Base-by-base conservation (phyloP, 2,888 invertebrate species). In the Glomeris marginata region DNA sequence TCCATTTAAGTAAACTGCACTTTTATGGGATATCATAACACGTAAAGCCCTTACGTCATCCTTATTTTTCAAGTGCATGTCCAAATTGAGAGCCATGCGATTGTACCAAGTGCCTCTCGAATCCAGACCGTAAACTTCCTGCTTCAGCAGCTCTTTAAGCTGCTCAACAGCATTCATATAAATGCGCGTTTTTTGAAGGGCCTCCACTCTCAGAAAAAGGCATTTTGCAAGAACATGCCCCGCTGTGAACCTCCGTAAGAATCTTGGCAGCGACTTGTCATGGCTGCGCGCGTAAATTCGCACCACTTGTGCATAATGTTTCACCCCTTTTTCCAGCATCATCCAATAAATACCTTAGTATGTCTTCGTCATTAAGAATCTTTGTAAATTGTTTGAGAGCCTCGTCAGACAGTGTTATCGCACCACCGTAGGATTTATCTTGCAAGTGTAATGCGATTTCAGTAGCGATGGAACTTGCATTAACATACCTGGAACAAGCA, bases 201-300 rank as follows among this genome's bases (percentile, higher is more conserved):
- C 63, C 44, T 72, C 71, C 3, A 72, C 68, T n/a, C 69, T 67
- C 46, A 64, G 61, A 55, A 61, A 65, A 20, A 69, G 55, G 40
- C 67, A 60, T 41, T 71, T 62, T 1, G 64, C 58, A 47, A 68
- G 64, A 3, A 71, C 64, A 49, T 68, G 68, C 0, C 73, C 68
- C 0, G 77, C 72, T 0, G 79, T 77, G 62, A 71, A 81, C 34
- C 70, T 66, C 8, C 75, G 69, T 18, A 80, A 64, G 69, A 74
- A 77, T 1, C 59, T 54, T 0, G 77, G 75, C 60, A 69, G 66
- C 56, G 10, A 61, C 56, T 1, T 36, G 55, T 36, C 41, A 56
- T 55, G 15, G 43, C 40, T 8, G 1, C n/a, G 8, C 22, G 10
- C n/a, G n/a, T n/a, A n/a, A n/a, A n/a, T n/a, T n/a, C n/a, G n/a